Evolutionary conservation across 1,140 invertebrate genomes (phyloP), one percentile per base, ranked within the genome.

Genomic region (Lysiphlebus fabarum): DNA sequence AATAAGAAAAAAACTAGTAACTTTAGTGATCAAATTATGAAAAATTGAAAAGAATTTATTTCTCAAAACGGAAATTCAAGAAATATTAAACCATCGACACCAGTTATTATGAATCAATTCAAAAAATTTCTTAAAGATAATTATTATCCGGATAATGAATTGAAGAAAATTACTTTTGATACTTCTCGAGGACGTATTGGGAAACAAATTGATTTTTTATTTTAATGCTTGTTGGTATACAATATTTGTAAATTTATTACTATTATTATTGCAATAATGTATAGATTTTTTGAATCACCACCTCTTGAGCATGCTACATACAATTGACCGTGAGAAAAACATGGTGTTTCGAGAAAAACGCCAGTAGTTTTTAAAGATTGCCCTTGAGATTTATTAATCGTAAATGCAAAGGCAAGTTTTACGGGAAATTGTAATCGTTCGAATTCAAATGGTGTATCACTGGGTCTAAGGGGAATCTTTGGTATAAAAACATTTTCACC

Each of bases 331-430:
- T 78, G 75, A 17, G 73, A 67, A 53, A 80, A 80, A 62, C 70
- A 72, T 62, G 67, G 57, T 38, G 65, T 67, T 66, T 69, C 63
- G 14, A 81, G 72, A 62, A 75, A 62, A 56, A 82, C 57, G 37
- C 73, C 73, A 63, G 65, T 75, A 66, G 70, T 66, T 45, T 63
- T 62, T 65, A 75, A 63, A 59, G 69, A 70, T 72, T 84, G 79
- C n/a, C 77, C 83, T 72, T 85, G 81, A 11, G 78, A 74, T 68
- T 85, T 83, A 64, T 82, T 83, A 48, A 82, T 81, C 17, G 78
- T 76, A 70, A 84, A 79, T 14, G 77, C 73, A 69, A 83, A 85
- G 37, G 82, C 79, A 7, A 83, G 62, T 61, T 65, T 58, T 41
- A 79, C 58, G 34, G 74, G 74, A 68, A 83, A 80, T 56, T 81